These are phyloP conservation scores for Hydractinia echinata DNA, from an alignment of 30 jellyfish, hydroid and myxozoan species.

Conservation along the genomic window DNA sequence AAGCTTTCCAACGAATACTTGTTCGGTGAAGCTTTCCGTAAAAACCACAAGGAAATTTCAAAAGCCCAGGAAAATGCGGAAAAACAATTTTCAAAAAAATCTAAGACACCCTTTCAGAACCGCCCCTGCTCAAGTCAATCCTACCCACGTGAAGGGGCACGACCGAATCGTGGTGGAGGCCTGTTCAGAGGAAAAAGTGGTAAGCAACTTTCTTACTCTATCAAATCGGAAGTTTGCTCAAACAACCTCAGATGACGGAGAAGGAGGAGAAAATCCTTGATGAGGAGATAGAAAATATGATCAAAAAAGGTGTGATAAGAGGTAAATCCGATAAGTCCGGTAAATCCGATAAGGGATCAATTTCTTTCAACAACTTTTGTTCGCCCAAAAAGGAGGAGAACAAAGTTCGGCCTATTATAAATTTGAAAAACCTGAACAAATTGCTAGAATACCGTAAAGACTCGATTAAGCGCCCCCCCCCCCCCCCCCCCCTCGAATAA, in stretches of 20 bases:
- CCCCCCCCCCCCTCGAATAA: no score
- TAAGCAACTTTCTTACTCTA: background rate
- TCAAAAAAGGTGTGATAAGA: background rate
- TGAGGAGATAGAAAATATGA: background rate
- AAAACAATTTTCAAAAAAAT: background rate
- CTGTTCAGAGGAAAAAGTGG: background rate
- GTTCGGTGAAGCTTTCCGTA: background rate
- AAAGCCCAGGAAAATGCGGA: constrained; percentile 9
- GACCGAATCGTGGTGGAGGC: background rate
- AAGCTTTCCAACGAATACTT: no score
- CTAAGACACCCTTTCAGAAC: no score
- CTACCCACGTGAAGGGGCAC: background rate
- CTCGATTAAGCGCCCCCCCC: no score
- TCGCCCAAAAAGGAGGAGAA: background rate
- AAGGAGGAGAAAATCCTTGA: background rate
- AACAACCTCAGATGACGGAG: background rate
- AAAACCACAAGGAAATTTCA: background rate
- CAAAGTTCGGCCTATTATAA: constrained; percentile 1
- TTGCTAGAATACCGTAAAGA: background rate
- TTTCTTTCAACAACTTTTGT: constrained; percentile 2
- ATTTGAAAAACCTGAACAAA: background rate
- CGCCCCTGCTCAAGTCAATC: no score
- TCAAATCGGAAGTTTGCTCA: background rate
- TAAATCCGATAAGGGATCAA: background rate
- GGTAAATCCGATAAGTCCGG: no score